These are phyloP conservation scores for Pangasius djambal DNA, from an alignment of 2,797 vertebrate species.

Conservation along the genomic window DNA sequence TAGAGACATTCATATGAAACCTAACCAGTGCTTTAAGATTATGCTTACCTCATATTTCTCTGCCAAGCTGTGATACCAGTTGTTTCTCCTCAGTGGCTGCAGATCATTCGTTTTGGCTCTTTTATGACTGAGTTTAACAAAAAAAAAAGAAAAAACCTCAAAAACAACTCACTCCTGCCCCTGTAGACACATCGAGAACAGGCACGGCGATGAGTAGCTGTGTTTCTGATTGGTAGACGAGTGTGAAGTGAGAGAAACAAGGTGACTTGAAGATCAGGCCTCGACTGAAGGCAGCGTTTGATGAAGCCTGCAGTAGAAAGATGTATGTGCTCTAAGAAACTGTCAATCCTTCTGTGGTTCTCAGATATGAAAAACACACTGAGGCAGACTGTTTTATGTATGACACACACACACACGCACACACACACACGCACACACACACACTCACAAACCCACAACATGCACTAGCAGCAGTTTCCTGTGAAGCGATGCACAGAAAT, in stretches of 20 bases:
- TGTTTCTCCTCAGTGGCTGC: not conserved
- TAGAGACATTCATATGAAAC: not conserved
- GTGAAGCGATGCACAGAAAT: conserved; percentile 41
- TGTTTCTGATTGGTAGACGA: not conserved
- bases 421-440: conserved; percentile 27
- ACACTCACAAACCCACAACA: conserved; percentile 25
- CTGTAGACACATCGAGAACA: not conserved
- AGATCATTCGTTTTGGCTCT: not conserved
- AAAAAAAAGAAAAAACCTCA: not conserved
- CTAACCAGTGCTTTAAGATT: not conserved
- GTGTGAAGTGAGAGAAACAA: not conserved
- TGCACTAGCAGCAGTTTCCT: conserved; percentile 49
- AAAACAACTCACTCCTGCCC: not conserved
- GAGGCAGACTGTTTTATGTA: conserved; percentile 34
- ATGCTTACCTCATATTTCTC: conserved; percentile 42
- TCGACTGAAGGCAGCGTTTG: not conserved
- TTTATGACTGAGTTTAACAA: not conserved
- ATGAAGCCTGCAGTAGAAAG: conserved; percentile 11
- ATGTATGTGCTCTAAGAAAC: conserved; percentile 17
- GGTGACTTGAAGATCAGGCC: not conserved
- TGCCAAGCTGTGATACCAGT: not conserved
- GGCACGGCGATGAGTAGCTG: not conserved
- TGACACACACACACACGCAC: conserved; percentile 3
- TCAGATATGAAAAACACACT: conserved; percentile 27
- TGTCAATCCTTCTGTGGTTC: conserved; percentile 34